phyloP scores from a whole-genome alignment of 1,140 invertebrate genomes.

The Tribolium castaneum region DNA sequence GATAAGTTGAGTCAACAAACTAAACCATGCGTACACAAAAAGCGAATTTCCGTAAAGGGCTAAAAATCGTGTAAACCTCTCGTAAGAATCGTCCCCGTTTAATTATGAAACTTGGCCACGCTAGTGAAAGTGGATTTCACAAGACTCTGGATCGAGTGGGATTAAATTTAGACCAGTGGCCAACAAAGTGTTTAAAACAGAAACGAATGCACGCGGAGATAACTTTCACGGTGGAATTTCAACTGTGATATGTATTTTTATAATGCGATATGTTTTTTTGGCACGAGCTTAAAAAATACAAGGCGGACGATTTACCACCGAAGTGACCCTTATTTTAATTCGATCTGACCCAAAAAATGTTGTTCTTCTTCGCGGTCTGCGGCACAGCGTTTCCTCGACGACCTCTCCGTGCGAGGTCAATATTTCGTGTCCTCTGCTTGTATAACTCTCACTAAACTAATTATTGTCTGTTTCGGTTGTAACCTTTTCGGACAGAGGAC shows the following conservation, averaged over 20 bases:
- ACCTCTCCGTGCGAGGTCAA: slow-evolving; percentile 37
- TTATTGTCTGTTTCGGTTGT: slow-evolving; percentile 43
- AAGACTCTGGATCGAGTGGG: slow-evolving; percentile 40
- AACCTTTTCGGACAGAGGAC: slow-evolving; percentile 34
- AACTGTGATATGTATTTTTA: not conserved
- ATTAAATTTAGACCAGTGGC: slow-evolving; percentile 42
- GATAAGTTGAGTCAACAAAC: not conserved
- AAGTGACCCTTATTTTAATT: slow-evolving; percentile 20
- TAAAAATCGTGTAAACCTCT: slow-evolving; percentile 2
- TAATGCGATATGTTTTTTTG: not conserved
- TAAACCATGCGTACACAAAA: not conserved
- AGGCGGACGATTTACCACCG: not conserved
- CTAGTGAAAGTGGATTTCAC: slow-evolving; percentile 42
- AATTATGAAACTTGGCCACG: slow-evolving; percentile 43
- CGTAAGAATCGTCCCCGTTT: slow-evolving; percentile 40
- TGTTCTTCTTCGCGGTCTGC: slow-evolving; percentile 40
- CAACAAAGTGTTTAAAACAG: slow-evolving; percentile 35
- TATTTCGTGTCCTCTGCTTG: slow-evolving; percentile 43
- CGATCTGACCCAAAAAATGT: slow-evolving; percentile 34
- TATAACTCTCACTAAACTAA: slow-evolving; percentile 42
- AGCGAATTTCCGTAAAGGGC: not conserved
- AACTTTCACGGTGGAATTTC: slow-evolving; percentile 37
- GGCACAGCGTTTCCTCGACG: slow-evolving; percentile 40
- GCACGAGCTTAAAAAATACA: not conserved
- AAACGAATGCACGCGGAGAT: slow-evolving; percentile 13